Evolutionary conservation across 1,140 invertebrate genomes (phyloP).

Genomic region (Trachymyrmex septentrionalis): DNA sequence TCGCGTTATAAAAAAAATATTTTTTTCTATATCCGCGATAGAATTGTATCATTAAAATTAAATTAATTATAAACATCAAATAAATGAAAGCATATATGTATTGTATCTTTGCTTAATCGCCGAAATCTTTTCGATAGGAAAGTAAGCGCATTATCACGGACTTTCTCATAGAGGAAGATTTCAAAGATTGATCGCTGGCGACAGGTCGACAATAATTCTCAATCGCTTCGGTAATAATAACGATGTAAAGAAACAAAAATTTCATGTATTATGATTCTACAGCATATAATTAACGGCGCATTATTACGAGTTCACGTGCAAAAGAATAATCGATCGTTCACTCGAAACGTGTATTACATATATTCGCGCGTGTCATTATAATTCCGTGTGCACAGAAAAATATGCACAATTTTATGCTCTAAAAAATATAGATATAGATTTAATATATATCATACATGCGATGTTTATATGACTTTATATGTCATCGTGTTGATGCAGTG

Average conservation of each 20-base stretch:
- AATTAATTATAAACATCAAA: neutral
- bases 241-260: neutral
- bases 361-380: neutral
- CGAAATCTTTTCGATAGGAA: neutral
- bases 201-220: neutral
- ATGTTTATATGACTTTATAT: too few relatives aligned
- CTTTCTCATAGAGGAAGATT: neutral
- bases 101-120: neutral
- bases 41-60: neutral
- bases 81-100: neutral
- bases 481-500: too few relatives aligned
- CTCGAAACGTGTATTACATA: neutral
- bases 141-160: neutral
- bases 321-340: neutral
- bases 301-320: neutral
- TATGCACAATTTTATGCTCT: neutral
- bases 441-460: too few relatives aligned
- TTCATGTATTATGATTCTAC: slow-evolving; percentile 18
- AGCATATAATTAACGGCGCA: slow-evolving; percentile 14
- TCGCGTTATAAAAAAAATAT: slow-evolving; percentile 2
- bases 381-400: neutral
- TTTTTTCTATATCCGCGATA: neutral
- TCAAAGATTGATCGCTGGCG: neutral
- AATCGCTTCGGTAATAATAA: neutral
- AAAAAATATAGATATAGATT: too few relatives aligned